Conservation (phyloP, 2,888 invertebrate genomes). For the Sycophila texana region DNA sequence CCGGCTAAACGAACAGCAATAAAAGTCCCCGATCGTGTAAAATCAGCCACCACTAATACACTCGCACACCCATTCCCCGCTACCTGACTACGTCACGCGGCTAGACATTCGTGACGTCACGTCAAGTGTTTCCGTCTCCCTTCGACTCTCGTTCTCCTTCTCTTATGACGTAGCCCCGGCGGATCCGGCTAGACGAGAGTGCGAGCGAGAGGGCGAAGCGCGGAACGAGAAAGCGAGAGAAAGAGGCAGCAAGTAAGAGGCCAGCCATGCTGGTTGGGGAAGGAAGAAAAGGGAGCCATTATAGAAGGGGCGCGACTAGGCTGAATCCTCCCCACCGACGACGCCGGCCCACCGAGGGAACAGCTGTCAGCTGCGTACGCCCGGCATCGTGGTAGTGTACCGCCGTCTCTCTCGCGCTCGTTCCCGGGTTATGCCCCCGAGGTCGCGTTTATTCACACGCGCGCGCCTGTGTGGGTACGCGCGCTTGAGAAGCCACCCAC, state of each 20-base stretch:
- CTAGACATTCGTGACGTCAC: conserved; percentile 62
- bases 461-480: not conserved
- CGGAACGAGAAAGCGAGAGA: conserved; percentile 58
- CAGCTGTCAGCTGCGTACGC: conserved; percentile 75
- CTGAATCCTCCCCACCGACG: conserved; percentile 74
- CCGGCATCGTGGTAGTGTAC: conserved; percentile 56
- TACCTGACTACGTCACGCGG: conserved; percentile 62
- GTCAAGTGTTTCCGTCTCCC: not conserved
- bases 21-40: conserved; percentile 27
- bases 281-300: conserved; percentile 76
- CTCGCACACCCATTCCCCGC: conserved; percentile 14
- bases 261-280: conserved; percentile 75
- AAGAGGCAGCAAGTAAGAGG: conserved; percentile 49
- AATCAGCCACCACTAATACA: conserved; percentile 10
- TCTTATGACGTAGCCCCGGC: conserved; percentile 18
- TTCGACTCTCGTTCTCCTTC: not conserved
- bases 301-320: conserved; percentile 76
- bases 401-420: conserved; percentile 31
- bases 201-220: conserved; percentile 8
- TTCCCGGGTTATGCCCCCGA: not conserved
- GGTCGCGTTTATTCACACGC: not conserved
- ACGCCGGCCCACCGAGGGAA: conserved; percentile 74
- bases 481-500: conserved; percentile 67
- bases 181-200: conserved; percentile 26
- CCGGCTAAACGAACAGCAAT: conserved; percentile 33